These are phyloP conservation scores for Hydrotaea cyrtoneurina DNA, from an alignment of 2,888 invertebrate genomes.

Conservation along the genomic window DNA sequence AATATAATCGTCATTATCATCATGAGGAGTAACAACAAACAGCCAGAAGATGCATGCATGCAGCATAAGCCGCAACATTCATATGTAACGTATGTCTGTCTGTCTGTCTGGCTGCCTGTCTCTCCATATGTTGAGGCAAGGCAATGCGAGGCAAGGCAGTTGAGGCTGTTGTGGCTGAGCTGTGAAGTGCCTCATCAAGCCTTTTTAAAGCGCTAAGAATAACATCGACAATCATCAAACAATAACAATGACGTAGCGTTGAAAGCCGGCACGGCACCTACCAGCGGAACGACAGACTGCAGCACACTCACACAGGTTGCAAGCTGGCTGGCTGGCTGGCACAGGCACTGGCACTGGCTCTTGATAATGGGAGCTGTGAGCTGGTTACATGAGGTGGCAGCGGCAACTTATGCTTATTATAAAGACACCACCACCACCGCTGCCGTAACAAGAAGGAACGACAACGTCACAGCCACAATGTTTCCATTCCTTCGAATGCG, in stretches of 20 bases:
- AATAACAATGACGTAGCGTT: constrained; percentile 66
- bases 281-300: constrained; percentile 33
- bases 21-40: constrained; percentile 39
- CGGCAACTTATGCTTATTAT: constrained; percentile 58
- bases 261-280: constrained; percentile 67
- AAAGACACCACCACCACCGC: constrained; percentile 53
- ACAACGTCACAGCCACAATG: not conserved
- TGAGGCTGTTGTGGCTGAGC: constrained; percentile 45
- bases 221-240: constrained; percentile 67
- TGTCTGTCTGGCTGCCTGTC: not conserved
- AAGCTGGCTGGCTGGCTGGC: not conserved
- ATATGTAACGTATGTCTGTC: not conserved
- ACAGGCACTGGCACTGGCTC: constrained; percentile 30
- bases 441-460: no score
- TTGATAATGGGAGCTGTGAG: no score
- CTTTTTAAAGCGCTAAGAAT: constrained; percentile 67
- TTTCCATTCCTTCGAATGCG: constrained; percentile 25
- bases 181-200: constrained; percentile 65
- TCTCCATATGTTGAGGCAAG: constrained; percentile 9
- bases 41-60: constrained; percentile 50
- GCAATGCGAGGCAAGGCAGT: no score
- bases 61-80: constrained; percentile 23
- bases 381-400: constrained; percentile 54
- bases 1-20: constrained; percentile 37
- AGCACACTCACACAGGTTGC: not conserved